Percentiles rank a stretch among this genome's conserved stretches.
Evolutionary conservation across 2,888 invertebrate genomes (phyloP).

Genomic region (Psylliodes chrysocephalus): DNA sequence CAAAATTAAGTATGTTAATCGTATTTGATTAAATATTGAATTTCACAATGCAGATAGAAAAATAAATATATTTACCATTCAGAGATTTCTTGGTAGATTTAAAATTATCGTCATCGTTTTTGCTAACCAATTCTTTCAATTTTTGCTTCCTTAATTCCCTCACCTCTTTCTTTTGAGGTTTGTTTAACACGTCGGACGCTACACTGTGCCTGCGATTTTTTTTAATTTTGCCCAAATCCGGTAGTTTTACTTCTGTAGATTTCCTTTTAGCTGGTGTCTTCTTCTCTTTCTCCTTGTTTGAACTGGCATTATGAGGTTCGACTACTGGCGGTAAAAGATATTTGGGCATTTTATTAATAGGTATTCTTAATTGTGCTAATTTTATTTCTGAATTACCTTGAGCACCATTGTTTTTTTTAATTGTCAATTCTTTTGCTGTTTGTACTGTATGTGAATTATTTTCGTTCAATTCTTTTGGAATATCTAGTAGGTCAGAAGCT

Average conservation of each 20-base stretch:
- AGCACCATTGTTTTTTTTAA: not conserved
- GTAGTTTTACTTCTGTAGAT: constrained; percentile 14
- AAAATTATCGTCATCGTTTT: constrained; percentile 40
- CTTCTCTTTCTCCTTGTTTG: not conserved
- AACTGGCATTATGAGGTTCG: constrained; percentile 45
- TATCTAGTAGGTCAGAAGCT: not conserved
- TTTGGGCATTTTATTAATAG: constrained; percentile 5
- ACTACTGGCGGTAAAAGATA: constrained; percentile 49
- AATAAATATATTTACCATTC: not conserved
- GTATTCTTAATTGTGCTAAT: not conserved
- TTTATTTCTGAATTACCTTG: not conserved
- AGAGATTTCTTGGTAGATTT: not conserved
- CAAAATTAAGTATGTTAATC: too few relatives aligned
- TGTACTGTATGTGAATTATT: not conserved
- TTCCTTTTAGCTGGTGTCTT: constrained; percentile 16
- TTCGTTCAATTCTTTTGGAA: not conserved
- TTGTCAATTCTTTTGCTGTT: not conserved
- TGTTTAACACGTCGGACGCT: not conserved
- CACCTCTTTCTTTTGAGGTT: constrained; percentile 26
- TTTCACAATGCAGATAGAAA: too few relatives aligned
- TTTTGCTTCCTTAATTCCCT: constrained; percentile 35
- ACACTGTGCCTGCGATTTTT: constrained; percentile 7
- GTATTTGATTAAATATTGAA: too few relatives aligned
- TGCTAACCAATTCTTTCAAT: constrained; percentile 56
- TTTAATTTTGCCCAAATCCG: not conserved